Evolutionary conservation across 1,140 invertebrate genomes (phyloP), one percentile per base, ranked within the genome.

Genomic region (Formica exsecta): DNA sequence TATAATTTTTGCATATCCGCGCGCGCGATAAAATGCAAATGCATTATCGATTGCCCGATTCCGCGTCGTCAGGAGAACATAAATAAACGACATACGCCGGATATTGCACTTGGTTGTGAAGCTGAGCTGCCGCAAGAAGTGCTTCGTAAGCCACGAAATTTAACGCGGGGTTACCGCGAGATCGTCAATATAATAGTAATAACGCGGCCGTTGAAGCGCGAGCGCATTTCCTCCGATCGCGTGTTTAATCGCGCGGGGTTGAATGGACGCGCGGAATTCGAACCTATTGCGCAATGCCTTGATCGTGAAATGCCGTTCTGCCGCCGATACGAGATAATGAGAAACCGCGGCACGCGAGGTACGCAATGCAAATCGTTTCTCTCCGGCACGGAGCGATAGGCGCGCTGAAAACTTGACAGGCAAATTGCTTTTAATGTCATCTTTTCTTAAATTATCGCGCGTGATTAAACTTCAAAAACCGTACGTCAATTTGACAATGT

Each of bases 231-330:
- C 22, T n/a, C 3, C 65, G 66, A 73, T 73, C 54, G 79, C 65
- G 65, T 54, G 66, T 73, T 83, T 73, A 83, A 83, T 83, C 54
- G 54, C 51, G 65, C 54, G 25, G n/a, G n/a, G 68, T 83, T 73
- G 79, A 74, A 83, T 57, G 79, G 44, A 83, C 68, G 68, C 79
- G 41, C 38, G 79, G 79, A 74, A 83, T 83, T 83, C 79, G 79
- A 83, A 62, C 38, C 68, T 41, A 73, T 83, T 74, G 68, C 68
- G 68, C 68, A 74, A 74, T 83, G 44, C 57, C 79, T 83, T 73
- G 57, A 83, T 83, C 79, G 68, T 36, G 79, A 83, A 83, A 83
- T 83, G 68, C 68, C 79, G 61, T 61, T 83, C 66, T 44, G 68
- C 68, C 66, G 64, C 54, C 38, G 68, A 83, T 61, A 73, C 25